Evolutionary conservation across 2,113 vertebrate genomes (phyloP).

Genomic region (Noturus placidus): DNA sequence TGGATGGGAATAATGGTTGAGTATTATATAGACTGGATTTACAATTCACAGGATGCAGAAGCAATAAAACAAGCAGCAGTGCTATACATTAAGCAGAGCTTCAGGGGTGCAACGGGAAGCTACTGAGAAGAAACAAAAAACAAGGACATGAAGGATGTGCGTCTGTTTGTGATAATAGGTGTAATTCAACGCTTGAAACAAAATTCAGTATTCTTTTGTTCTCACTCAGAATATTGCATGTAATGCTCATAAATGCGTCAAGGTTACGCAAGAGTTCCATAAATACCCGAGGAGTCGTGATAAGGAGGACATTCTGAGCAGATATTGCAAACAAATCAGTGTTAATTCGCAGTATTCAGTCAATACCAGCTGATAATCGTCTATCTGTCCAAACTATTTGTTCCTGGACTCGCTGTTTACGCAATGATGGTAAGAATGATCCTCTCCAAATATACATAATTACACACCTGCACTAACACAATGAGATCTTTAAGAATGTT

Average conservation of each 20-base stretch:
- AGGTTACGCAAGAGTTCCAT: neutral
- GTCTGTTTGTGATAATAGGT: neutral
- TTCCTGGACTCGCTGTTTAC: neutral
- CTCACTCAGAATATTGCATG: no score
- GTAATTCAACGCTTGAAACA: no score
- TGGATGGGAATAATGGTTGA: neutral
- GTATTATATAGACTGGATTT: neutral
- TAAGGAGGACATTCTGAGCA: neutral
- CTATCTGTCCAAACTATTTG: neutral
- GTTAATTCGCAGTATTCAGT: no score
- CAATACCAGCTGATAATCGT: neutral
- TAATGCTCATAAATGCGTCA: neutral
- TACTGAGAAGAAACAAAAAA: neutral
- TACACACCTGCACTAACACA: neutral
- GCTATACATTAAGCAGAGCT: neutral
- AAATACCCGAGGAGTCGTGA: neutral
- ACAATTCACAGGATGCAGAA: neutral
- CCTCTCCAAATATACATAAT: neutral
- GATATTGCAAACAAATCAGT: neutral
- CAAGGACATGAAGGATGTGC: neutral
- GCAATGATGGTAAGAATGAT: neutral
- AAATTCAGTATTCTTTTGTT: no score
- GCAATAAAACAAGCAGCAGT: neutral
- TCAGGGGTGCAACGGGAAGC: neutral
- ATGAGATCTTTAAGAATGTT: no score